Evolutionary conservation across 2,113 vertebrate genomes (phyloP).

Genomic region (Isichthys henryi): DNA sequence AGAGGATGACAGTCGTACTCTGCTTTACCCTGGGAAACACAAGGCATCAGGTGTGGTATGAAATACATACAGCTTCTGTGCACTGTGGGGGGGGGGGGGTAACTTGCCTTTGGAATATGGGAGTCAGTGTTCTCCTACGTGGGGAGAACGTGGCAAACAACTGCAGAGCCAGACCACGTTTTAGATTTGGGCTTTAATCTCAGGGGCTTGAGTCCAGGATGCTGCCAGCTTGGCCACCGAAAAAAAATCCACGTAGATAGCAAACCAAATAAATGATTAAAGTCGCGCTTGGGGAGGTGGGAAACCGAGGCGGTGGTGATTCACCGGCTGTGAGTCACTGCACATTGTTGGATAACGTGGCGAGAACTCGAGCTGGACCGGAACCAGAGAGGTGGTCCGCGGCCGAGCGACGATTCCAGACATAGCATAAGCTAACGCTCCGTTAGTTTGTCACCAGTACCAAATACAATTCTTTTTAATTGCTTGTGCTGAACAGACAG

Average conservation of each 20-base stretch:
- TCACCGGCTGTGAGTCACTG: slow-evolving; percentile 5
- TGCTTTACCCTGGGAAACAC: background rate
- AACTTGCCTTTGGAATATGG: background rate
- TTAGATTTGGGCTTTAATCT: background rate
- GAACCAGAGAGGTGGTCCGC: background rate
- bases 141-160: background rate
- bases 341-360: background rate
- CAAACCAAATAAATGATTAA: slow-evolving; percentile 11
- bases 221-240: background rate
- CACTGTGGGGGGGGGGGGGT: background rate
- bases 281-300: background rate
- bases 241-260: background rate
- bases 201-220: background rate
- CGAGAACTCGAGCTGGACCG: background rate
- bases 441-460: slow-evolving; percentile 3
- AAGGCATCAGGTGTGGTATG: background rate
- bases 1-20: background rate
- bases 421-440: slow-evolving; percentile 8
- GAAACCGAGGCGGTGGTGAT: background rate
- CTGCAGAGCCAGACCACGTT: background rate
- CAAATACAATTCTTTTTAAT: slow-evolving; percentile 17
- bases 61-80: background rate
- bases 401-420: background rate
- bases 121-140: background rate
- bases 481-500: slow-evolving; percentile 18